phyloP scores from a whole-genome alignment of 1,140 invertebrate species.

The Glomeris maerens region DNA sequence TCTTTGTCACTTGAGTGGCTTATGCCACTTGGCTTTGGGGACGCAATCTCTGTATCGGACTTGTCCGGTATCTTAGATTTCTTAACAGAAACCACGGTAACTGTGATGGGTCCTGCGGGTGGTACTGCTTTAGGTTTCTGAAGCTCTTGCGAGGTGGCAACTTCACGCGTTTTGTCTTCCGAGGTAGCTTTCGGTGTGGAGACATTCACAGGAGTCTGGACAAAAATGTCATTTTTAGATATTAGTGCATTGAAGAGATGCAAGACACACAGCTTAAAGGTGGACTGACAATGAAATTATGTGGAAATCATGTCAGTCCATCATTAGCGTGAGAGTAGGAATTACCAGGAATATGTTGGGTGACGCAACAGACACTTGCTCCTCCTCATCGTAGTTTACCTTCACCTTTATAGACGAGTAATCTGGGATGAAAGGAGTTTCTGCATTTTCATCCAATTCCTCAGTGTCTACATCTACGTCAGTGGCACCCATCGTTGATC shows the following conservation, averaged over 20 bases:
- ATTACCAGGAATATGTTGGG: too few relatives aligned
- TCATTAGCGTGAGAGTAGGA: too few relatives aligned
- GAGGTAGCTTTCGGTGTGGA: too few relatives aligned
- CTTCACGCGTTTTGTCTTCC: too few relatives aligned
- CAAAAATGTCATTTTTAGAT: too few relatives aligned
- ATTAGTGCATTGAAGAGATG: too few relatives aligned
- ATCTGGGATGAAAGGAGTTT: not conserved
- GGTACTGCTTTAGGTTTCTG: not conserved
- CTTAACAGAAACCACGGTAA: not conserved
- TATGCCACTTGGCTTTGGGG: conserved; percentile 61
- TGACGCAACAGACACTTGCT: too few relatives aligned
- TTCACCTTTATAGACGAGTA: conserved; percentile 1
- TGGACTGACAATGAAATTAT: too few relatives aligned
- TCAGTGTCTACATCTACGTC: conserved; percentile 15
- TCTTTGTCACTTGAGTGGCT: conserved; percentile 43
- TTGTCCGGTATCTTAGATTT: not conserved
- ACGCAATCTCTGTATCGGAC: conserved; percentile 65
- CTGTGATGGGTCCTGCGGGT: not conserved
- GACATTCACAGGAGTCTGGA: too few relatives aligned
- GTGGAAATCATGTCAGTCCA: too few relatives aligned
- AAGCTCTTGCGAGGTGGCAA: not conserved
- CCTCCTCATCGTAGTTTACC: conserved; percentile 2
- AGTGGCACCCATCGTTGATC: conserved; percentile 15
- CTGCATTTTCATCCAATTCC: not conserved
- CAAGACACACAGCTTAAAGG: too few relatives aligned